Percentiles rank a stretch among this genome's conserved stretches.
These are phyloP conservation scores for Hemistola chrysoprasaria DNA, from an alignment of 2,888 invertebrate species.

Conservation along the genomic window DNA sequence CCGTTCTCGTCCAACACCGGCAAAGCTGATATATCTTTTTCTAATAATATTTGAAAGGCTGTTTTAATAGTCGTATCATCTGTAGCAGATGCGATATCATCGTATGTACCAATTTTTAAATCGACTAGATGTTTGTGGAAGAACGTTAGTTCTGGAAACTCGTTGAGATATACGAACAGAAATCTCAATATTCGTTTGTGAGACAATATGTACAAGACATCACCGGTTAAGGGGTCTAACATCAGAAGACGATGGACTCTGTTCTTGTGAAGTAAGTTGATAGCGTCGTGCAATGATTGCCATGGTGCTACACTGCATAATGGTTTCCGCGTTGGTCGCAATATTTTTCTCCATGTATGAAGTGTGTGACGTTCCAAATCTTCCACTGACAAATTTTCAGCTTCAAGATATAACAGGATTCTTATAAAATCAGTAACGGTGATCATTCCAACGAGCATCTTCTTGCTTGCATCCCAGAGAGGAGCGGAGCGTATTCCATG, in stretches of 20 bases:
- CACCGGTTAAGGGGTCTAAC: conserved; percentile 66
- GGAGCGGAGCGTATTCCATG: conserved; percentile 76
- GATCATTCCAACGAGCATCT: conserved; percentile 73
- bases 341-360: conserved; percentile 72
- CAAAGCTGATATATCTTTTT: conserved; percentile 74
- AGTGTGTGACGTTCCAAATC: conserved; percentile 72
- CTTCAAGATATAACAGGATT: conserved; percentile 66
- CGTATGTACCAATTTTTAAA: conserved; percentile 73
- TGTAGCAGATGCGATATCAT: conserved; percentile 66
- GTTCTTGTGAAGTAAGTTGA: conserved; percentile 68
- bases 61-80: conserved; percentile 67
- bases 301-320: conserved; percentile 68
- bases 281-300: conserved; percentile 74
- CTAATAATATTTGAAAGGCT: conserved; percentile 69
- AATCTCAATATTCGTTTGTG: conserved; percentile 75
- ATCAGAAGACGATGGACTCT: conserved; percentile 71
- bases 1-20: conserved; percentile 70
- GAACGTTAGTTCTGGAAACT: conserved; percentile 75
- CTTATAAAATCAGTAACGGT: conserved; percentile 76
- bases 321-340: conserved; percentile 64
- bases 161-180: conserved; percentile 74
- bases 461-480: conserved; percentile 72
- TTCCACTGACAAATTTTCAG: conserved; percentile 68
- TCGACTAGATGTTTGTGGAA: conserved; percentile 70
- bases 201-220: conserved; percentile 72